Percentiles rank a stretch among this genome's conserved stretches.
phyloP scores from a whole-genome alignment of 2,888 invertebrate species.

The Sturmia bella region DNA sequence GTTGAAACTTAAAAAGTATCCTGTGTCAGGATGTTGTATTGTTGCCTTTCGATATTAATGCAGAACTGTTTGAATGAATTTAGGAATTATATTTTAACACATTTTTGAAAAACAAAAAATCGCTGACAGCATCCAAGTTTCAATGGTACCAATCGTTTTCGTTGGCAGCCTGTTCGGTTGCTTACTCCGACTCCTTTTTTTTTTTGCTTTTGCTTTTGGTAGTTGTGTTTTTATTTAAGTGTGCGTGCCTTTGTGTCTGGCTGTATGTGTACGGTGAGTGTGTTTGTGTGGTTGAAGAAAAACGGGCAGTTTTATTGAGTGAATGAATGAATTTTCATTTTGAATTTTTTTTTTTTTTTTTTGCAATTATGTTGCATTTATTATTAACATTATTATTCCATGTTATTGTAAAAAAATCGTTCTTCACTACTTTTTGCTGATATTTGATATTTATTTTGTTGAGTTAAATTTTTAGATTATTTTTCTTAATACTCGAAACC shows the following conservation, averaged over 20 bases:
- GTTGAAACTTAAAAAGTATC: constrained; percentile 42
- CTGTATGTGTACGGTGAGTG: constrained; percentile 25
- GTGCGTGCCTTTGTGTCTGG: constrained; percentile 51
- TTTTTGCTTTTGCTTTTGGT: constrained; percentile 47
- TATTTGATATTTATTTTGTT: constrained; percentile 24
- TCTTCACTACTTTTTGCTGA: constrained; percentile 24
- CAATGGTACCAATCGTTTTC: not conserved
- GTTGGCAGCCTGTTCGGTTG: constrained; percentile 1
- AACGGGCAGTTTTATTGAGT: constrained; percentile 60
- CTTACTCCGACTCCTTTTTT: constrained; percentile 37
- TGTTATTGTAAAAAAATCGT: constrained; percentile 1
- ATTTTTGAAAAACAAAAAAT: not conserved
- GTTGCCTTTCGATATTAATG: not conserved
- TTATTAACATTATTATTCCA: not conserved
- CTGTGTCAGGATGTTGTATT: not conserved
- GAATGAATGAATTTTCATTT: constrained; percentile 49
- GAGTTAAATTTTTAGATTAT: constrained; percentile 14
- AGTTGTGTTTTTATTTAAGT: constrained; percentile 19
- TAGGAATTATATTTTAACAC: constrained; percentile 1
- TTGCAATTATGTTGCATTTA: constrained; percentile 5
- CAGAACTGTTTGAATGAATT: constrained; percentile 4
- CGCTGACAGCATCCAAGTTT: constrained; percentile 13
- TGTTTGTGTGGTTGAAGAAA: constrained; percentile 26
- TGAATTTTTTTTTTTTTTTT: constrained; percentile 2
- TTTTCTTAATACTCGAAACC: constrained; percentile 59